Conservation (phyloP, 2,113 vertebrate genomes). For the Hippocampus barbouri region DNA sequence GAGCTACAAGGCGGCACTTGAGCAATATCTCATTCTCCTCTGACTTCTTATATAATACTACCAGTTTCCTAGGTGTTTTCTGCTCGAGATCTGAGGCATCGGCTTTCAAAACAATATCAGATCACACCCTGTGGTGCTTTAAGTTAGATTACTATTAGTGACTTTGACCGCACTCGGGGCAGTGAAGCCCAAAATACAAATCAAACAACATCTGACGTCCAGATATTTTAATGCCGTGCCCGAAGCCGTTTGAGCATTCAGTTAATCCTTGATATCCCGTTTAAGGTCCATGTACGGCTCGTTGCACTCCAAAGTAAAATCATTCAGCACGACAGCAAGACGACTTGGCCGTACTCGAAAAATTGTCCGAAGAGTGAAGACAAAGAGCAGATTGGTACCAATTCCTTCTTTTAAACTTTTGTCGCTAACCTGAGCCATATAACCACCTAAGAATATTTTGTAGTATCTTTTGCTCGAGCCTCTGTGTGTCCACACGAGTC, state of each 20-base stretch:
- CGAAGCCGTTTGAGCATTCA: background rate
- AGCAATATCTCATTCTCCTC: slow-evolving; percentile 13
- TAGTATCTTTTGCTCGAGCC: too few relatives aligned
- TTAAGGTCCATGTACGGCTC: background rate
- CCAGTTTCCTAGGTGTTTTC: background rate
- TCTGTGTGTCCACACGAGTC: too few relatives aligned
- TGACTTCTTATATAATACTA: background rate
- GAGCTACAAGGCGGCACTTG: slow-evolving; percentile 16
- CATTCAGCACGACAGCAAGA: background rate
- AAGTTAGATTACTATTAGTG: slow-evolving; percentile 1
- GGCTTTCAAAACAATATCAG: slow-evolving; percentile 50
- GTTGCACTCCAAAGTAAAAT: background rate
- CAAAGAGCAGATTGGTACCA: too few relatives aligned
- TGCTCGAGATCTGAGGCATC: slow-evolving; percentile 26
- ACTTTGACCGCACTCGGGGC: slow-evolving; percentile 15
- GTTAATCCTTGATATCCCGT: background rate
- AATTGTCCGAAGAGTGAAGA: background rate
- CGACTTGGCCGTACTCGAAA: background rate
- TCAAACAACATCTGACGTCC: slow-evolving; percentile 20
- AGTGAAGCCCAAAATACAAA: slow-evolving; percentile 15
- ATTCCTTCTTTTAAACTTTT: too few relatives aligned
- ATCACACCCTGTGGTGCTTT: slow-evolving; percentile 26
- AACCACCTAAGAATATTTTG: too few relatives aligned
- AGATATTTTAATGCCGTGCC: background rate
- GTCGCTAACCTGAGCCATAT: too few relatives aligned